Evolutionary conservation across 2,888 invertebrate species (phyloP), one percentile per base, ranked within the genome.

Genomic region (Apodemia zela): DNA sequence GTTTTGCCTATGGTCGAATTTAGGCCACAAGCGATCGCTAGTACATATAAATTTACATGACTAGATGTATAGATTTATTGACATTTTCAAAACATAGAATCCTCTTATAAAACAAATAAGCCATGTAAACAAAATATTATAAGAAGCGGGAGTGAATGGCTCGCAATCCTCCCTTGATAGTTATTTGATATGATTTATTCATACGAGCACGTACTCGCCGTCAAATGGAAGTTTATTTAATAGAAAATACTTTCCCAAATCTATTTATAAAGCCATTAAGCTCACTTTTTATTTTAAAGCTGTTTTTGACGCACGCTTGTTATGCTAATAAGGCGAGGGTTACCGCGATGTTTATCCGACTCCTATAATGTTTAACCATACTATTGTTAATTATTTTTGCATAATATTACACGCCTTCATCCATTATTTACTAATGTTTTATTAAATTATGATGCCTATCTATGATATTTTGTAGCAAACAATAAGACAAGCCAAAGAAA

Each of bases 151-250:
- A 18, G 38, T 25, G 38, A 13, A 38, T 61, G 15, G 35, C 61
- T 61, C 33, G 35, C 61, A 13, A 11, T 21, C 51, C 82, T 90
- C 92, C 93, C 92, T 87, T 93, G 94, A 94, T 94, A 94, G 94
- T 93, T 94, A 94, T 94, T 93, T 94, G 93, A 94, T 94, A 93
- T 94, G 93, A 94, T 94, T 94, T 94, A 94, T 94, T 94, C 94
- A 94, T 94, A 90, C 93, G 80, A 81, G 78, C 82, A 73, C 75
- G 78, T 76, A 80, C 79, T 47, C 45, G 47, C 58, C 42, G 57
- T 29, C 45, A 59, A 63, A 63, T 62, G 58, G 62, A 62, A 93
- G 93, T 87, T 87, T 88, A 85, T 85, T 85, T 89, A 89, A 89
- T 89, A 87, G 83, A 86, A 87, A 89, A 88, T 87, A 86, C 84